Conservation (phyloP, 2,113 vertebrate genomes). For the Lepus americanus region DNA sequence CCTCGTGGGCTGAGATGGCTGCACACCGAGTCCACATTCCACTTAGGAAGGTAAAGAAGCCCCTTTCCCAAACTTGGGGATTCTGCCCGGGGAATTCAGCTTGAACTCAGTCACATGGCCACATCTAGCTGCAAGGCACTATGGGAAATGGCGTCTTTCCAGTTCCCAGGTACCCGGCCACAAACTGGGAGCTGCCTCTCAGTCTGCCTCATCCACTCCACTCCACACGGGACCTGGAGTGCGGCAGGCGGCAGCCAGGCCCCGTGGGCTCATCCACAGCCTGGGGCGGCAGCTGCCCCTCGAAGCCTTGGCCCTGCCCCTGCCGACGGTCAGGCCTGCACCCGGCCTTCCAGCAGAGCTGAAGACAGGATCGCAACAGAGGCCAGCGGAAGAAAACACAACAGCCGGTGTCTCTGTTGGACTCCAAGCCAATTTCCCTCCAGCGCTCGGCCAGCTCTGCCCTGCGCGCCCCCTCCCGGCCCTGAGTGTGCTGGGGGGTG, state of each 20-base stretch:
- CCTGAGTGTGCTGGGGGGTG: no score
- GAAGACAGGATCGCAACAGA: constrained; percentile 31
- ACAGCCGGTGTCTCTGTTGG: constrained; percentile 75
- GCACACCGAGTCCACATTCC: neutral
- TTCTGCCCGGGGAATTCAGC: neutral
- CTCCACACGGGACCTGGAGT: neutral
- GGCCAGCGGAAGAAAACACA: constrained; percentile 41
- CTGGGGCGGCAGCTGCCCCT: neutral
- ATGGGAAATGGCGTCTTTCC: constrained; percentile 1
- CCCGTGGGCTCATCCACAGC: neutral
- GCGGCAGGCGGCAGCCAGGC: neutral
- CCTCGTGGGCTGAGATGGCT: neutral
- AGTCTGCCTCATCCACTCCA: neutral
- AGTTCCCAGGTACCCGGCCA: neutral
- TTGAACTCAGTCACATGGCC: neutral
- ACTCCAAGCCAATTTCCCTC: constrained; percentile 41
- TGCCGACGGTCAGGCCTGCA: neutral
- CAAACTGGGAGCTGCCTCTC: neutral
- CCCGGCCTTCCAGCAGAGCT: constrained; percentile 16
- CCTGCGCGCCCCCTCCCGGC: neutral
- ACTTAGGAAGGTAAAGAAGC: neutral
- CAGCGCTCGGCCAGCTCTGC: neutral
- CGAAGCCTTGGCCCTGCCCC: neutral
- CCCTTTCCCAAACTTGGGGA: constrained; percentile 13
- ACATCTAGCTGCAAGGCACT: constrained; percentile 16